A percentile compares a stretch with the other conserved stretches of the same genome.
Evolutionary conservation across 2,797 vertebrate genomes (phyloP).

Genomic region (Coluber constrictor): DNA sequence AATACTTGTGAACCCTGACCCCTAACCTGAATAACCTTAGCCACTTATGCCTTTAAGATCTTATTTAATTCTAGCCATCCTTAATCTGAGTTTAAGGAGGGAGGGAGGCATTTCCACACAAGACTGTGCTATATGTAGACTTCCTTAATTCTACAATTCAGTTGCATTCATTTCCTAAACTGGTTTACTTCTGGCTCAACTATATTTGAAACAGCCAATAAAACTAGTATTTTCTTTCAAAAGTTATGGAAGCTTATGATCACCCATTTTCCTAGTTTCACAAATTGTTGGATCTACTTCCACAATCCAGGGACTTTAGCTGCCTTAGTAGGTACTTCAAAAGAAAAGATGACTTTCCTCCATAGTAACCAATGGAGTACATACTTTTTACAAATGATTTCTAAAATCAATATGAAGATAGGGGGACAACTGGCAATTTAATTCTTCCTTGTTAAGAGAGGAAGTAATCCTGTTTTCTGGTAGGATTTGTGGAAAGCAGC

Average conservation of each 20-base stretch:
- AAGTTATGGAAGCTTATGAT: neutral
- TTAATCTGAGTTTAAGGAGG: neutral
- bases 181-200: neutral
- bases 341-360: neutral
- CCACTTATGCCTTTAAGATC: neutral
- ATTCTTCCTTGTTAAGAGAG: neutral
- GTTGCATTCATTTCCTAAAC: neutral
- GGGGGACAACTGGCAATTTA: neutral
- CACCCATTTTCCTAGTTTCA: neutral
- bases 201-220: neutral
- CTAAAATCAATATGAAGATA: neutral
- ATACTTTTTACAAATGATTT: neutral
- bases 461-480: neutral
- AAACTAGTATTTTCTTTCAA: neutral
- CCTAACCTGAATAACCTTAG: neutral
- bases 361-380: neutral
- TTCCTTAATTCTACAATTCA: neutral
- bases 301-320: neutral
- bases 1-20: neutral
- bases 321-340: neutral
- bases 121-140: neutral
- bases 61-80: neutral
- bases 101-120: neutral
- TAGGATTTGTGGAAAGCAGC: neutral
- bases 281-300: neutral